A percentile compares a stretch with the other conserved stretches of the same genome.
Evolutionary conservation across 2,113 vertebrate species (phyloP).

Genomic region (Poeciliopsis occidentalis): DNA sequence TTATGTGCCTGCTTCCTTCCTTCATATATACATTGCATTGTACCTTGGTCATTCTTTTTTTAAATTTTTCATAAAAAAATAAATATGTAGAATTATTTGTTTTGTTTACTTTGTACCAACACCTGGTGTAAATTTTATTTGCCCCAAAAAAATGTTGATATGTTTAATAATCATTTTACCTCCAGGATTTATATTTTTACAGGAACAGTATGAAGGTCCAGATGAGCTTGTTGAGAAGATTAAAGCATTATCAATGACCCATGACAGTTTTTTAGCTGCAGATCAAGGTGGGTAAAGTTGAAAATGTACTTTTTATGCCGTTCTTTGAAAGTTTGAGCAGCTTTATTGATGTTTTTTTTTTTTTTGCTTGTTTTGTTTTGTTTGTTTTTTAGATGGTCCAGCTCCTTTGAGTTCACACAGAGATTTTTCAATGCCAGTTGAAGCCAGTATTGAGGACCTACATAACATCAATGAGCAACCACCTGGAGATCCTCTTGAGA

Average conservation of each 20-base stretch:
- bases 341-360: not conserved
- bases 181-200: slow-evolving; percentile 3
- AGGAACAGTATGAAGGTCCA: slow-evolving; percentile 81
- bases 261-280: slow-evolving; percentile 46
- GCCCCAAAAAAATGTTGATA: not conserved
- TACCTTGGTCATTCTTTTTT: too few species aligned
- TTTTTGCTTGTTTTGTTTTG: too few species aligned
- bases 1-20: too few species aligned
- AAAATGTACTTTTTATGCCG: not conserved
- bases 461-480: slow-evolving; percentile 12
- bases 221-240: slow-evolving; percentile 82
- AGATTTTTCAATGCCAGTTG: slow-evolving; percentile 73
- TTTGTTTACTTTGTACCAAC: not conserved
- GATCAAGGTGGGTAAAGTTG: slow-evolving; percentile 2
- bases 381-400: slow-evolving; percentile 80
- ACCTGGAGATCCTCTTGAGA: slow-evolving; percentile 37
- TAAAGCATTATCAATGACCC: slow-evolving; percentile 75
- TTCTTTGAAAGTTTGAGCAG: not conserved
- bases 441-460: slow-evolving; percentile 82
- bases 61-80: too few species aligned
- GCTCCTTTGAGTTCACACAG: slow-evolving; percentile 85
- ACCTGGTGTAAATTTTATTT: not conserved
- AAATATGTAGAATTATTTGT: not conserved
- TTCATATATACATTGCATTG: too few species aligned
- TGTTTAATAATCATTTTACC: not conserved